Evolutionary conservation across 1,140 invertebrate species (phyloP).

Genomic region (Cydia pomonella): DNA sequence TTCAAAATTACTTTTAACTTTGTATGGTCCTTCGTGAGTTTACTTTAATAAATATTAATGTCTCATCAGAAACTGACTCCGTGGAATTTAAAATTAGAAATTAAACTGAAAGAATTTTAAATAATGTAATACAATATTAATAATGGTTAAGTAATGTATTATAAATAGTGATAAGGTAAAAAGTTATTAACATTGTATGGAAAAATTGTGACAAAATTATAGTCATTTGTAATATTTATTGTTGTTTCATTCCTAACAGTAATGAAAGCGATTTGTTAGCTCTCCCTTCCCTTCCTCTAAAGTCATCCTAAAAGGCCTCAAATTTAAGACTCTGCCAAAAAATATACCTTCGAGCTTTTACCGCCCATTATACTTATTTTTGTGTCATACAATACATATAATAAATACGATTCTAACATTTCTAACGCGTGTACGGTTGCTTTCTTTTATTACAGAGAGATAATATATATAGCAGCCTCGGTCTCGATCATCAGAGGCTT

Average conservation of each 20-base stretch:
- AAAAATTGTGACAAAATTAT: constrained; percentile 81
- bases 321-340: too few relatives aligned
- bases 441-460: too few relatives aligned
- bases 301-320: too few relatives aligned
- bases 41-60: constrained; percentile 57
- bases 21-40: constrained; percentile 59
- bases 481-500: too few relatives aligned
- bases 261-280: neutral
- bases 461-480: too few relatives aligned
- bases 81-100: constrained; percentile 72
- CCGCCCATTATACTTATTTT: too few relatives aligned
- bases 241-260: constrained; percentile 64
- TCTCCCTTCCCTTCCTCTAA: neutral
- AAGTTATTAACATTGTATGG: constrained; percentile 81
- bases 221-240: constrained; percentile 79
- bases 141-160: constrained; percentile 78
- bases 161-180: constrained; percentile 79
- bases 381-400: too few relatives aligned
- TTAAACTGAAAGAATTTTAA: constrained; percentile 77
- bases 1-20: constrained; percentile 68
- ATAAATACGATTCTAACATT: too few relatives aligned
- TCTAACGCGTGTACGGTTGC: too few relatives aligned
- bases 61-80: constrained; percentile 69
- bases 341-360: too few relatives aligned
- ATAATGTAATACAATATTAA: constrained; percentile 74